Base-by-base conservation (phyloP, 2,797 vertebrate genomes). In the Poecilia wingei region DNA sequence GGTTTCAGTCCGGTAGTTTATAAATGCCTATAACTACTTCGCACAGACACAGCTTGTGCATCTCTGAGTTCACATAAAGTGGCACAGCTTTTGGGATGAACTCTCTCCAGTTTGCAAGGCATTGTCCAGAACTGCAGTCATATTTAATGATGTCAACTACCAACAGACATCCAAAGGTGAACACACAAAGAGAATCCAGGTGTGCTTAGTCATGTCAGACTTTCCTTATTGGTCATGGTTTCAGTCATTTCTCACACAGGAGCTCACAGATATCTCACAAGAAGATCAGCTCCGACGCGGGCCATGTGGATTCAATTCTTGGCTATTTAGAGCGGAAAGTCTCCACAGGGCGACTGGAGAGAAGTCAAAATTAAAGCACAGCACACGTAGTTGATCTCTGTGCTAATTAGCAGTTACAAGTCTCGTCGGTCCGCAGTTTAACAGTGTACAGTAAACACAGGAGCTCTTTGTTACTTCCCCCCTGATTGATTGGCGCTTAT, bases 251-350 rank as follows among this genome's bases (percentile, higher is more conserved):
- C 43, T 64, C 64, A 79, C 75, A 72, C 74, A 70, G 46, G 76
- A 61, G 64, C 84, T 81, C 79, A 4, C 79, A 79, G 81, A 86
- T 75, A 84, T 80, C 82, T 88, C 20, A 9, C 74, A 83, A 89
- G 82, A 64, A 33, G 41, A 6, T 64, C 80, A 25, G 13, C 80
- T 81, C 79, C 82, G 82, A 76, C 75, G 28, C 74, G 57, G 51
- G 80, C 87, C 92, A 93, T 93, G 92, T 93, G 92, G 91, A 91
- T 91, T 90, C 83, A 91, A 93, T 91, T 90, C 86, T 77, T 92
- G 86, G 85, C 81, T 92, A 93, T 90, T 90, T 89, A 88, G 93
- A 94, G 93, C 84, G 89, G 92, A 94, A 93, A 93, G 89, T 91
- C 92, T 93, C 91, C 89, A 91, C 86, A 72, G 91, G 89, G 87